Evolutionary conservation across 2,888 invertebrate species (phyloP), one percentile per base, ranked within the genome.

Genomic region (Disparrhopalites patrizii): DNA sequence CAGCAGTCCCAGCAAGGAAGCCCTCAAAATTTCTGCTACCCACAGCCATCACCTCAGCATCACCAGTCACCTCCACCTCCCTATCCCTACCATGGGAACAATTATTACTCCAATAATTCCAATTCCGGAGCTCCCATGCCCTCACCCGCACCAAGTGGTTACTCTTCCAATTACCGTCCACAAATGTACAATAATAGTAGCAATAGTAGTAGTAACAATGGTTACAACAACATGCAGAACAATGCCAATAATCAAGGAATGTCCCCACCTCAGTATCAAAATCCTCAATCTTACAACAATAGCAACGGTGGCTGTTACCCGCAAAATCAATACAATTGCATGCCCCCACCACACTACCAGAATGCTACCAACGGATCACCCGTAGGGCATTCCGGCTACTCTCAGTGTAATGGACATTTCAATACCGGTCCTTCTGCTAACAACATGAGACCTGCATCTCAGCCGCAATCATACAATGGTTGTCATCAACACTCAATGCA

Each of bases 151-250:
- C 68, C 73, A n/a, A 68, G 66, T 50, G 67, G 69, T 28, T 56
- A 57, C 36, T 25, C 56, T 15, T 38, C 50, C 20, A 27, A 50
- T 36, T 64, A 43, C 62, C 65, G 55, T 54, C 62, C 66, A 23
- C 66, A 47, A 47, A 15, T 58, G 57, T 57, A 62, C 30, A 63
- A 67, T 33, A 66, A 54, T 20, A 55, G 33, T 33, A 73, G 72
- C 58, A 74, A 73, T 0, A 73, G 77, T 30, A 80, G 79, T 70
- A 79, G 79, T 2, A 62, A 79, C 5, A 79, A 79, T 0, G 76
- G 78, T 27, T 79, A 79, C 31, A 79, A 78, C 30, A 79, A 79
- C 0, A 79, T 79, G 8, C 77, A 79, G 31, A 79, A 79, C 66
- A 78, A 77, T 36, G 79, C 79, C 69, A 77, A 20, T 79, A 78